Base-by-base conservation (phyloP, 2,113 vertebrate genomes). In the Ascaphus truei region DNA sequence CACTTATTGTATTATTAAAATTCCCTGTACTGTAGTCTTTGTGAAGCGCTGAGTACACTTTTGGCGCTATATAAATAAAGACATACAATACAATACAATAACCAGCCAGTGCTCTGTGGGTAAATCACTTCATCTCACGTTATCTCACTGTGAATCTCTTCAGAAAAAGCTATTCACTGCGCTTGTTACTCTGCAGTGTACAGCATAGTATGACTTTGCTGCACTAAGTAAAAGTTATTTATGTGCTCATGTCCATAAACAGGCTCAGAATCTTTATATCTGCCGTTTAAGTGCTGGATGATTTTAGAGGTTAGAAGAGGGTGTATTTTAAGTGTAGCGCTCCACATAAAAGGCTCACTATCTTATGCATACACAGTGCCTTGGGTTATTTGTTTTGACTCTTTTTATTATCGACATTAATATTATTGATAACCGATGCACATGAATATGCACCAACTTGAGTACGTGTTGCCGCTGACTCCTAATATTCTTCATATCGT, bases 401-500 rank as follows among this genome's bases (percentile, higher is more conserved):
- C 31, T 27, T 65, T 20, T 39, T 5, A 2, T 23, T 25, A 41
- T 39, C 26, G 16, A 31, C 16, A 15, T 53, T 65, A 53, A 53
- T 55, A 41, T 27, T 30, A 22, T 20, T 10, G 33, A 52, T 65
- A 50, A 23, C 31, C 12, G 47, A 47, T 37, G 10, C 39, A 52
- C 23, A 36, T 65, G 31, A 29, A 65, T 51, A 39, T 39, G 48
- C 33, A 65, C n/a, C n/a, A n/a, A n/a, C n/a, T n/a, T n/a, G n/a
- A n/a, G n/a, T n/a, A n/a, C n/a, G n/a, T n/a, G n/a, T n/a, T n/a
- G 33, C 25, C 37, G 20, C 62, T 52, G 26, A 37, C 39, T 15
- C 48, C 50, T 39, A 65, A 39, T 65, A 65, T 53, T 53, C 62
- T 65, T 53, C n/a, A n/a, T n/a, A n/a, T n/a, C n/a, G n/a, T n/a